Percentiles rank a stretch among this genome's conserved stretches.
Evolutionary conservation across 2,888 invertebrate species (phyloP).

Genomic region (Pterobdella sp.): DNA sequence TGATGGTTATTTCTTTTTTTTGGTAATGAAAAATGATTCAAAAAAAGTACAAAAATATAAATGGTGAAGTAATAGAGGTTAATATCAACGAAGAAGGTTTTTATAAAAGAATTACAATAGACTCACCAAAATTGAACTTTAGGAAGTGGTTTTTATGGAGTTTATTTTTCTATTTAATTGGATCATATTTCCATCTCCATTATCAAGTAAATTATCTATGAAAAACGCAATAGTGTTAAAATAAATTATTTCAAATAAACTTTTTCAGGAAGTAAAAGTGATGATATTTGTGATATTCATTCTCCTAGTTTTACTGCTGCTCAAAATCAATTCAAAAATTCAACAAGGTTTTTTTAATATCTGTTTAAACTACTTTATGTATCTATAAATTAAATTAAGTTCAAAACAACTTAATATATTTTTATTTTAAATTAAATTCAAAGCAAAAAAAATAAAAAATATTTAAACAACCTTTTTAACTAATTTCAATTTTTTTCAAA

Average conservation of each 20-base stretch:
- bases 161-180: background rate
- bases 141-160: constrained; percentile 8
- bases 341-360: constrained; percentile 3
- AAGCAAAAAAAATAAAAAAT: no score
- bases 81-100: background rate
- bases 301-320: background rate
- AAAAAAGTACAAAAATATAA: background rate
- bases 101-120: background rate
- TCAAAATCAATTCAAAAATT: constrained; percentile 12
- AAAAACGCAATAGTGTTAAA: background rate
- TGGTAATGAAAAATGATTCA: background rate
- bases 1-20: no score
- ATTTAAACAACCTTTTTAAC: no score
- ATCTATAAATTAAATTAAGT: background rate
- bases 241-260: background rate
- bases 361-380: background rate
- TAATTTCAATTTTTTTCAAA: no score
- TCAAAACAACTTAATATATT: background rate
- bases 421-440: no score
- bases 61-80: background rate
- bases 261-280: background rate
- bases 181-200: constrained; percentile 3
- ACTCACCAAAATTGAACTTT: background rate
- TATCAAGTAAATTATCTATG: background rate
- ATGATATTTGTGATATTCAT: background rate